Evolutionary conservation across 2,888 invertebrate species (phyloP).

Genomic region (Polia nebulosa): DNA sequence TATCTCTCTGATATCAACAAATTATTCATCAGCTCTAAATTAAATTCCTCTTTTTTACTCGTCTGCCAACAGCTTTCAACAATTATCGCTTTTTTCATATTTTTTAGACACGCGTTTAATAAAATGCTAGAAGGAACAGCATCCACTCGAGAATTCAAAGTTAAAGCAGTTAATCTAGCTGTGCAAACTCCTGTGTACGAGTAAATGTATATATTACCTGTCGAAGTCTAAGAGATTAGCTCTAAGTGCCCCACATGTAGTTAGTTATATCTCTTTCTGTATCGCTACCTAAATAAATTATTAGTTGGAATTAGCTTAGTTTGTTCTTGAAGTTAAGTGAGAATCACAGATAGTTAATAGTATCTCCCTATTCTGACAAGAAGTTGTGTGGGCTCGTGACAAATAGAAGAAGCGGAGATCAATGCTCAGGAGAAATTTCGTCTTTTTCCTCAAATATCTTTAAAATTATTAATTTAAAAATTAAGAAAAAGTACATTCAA

Average conservation of each 20-base stretch:
- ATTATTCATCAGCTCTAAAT: neutral
- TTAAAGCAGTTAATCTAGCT: constrained; percentile 28
- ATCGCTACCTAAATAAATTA: constrained; percentile 12
- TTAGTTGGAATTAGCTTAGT: constrained; percentile 1
- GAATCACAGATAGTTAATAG: neutral
- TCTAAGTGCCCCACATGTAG: constrained; percentile 19
- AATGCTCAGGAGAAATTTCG: too few relatives aligned
- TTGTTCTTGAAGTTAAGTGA: neutral
- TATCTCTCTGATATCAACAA: neutral
- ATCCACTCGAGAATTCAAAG: constrained; percentile 12
- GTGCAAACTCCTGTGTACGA: constrained; percentile 25
- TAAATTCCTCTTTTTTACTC: neutral
- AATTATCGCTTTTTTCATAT: too few relatives aligned
- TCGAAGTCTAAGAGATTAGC: constrained; percentile 31
- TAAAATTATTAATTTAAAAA: too few relatives aligned
- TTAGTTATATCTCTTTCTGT: constrained; percentile 10
- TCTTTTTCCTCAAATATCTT: too few relatives aligned
- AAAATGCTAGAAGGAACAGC: neutral
- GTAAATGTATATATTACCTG: constrained; percentile 39
- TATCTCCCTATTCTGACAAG: too few relatives aligned
- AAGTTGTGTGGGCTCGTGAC: too few relatives aligned
- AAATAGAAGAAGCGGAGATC: too few relatives aligned
- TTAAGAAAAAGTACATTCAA: too few relatives aligned
- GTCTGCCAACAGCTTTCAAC: neutral
- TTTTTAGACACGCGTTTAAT: neutral